These are phyloP conservation scores for Muntiacus muntjak DNA, from an alignment of 2,113 vertebrate species.

Conservation along the genomic window DNA sequence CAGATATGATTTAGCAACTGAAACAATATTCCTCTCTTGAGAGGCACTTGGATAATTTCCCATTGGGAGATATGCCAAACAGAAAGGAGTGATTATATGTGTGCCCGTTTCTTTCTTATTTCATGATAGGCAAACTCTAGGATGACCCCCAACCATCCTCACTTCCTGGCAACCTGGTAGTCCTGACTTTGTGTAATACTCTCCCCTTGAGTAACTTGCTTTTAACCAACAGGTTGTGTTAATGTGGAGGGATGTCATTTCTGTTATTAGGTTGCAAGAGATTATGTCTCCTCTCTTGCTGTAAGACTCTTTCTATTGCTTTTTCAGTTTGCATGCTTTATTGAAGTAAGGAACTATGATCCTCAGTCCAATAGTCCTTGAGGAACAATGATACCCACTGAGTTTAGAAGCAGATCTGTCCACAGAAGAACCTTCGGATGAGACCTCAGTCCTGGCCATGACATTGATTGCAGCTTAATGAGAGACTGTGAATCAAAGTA, in stretches of 20 bases:
- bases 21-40: neutral
- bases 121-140: neutral
- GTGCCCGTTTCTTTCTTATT: neutral
- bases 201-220: neutral
- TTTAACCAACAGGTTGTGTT: neutral
- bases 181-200: too few relatives aligned
- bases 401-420: neutral
- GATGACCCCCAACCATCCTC: accelerated
- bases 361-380: neutral
- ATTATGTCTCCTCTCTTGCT: neutral
- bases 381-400: neutral
- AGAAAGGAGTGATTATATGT: neutral
- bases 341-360: neutral
- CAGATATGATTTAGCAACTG: neutral
- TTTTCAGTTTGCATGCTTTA: neutral
- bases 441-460: neutral
- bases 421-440: neutral
- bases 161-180: neutral
- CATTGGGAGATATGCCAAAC: neutral
- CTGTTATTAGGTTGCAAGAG: too few relatives aligned
- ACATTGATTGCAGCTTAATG: neutral
- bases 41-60: neutral
- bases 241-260: neutral
- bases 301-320: neutral
- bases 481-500: neutral